Evolutionary conservation across 2,888 invertebrate species (phyloP).

Genomic region (Punctoribates punctum): DNA sequence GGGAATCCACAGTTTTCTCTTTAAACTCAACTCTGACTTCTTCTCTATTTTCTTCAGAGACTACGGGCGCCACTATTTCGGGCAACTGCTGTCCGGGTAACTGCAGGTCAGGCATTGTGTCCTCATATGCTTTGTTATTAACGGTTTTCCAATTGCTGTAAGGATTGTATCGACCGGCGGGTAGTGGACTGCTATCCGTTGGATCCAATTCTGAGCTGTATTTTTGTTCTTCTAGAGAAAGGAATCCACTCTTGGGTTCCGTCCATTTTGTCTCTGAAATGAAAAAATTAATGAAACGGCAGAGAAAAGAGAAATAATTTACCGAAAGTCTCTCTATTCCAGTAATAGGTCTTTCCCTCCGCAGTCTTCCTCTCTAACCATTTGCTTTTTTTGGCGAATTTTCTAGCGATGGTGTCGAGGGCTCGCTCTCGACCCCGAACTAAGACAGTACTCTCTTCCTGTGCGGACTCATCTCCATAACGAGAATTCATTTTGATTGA

Average conservation of each 20-base stretch:
- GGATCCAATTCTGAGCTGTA: not conserved
- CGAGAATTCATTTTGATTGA: not conserved
- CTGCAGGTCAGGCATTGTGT: constrained; percentile 63
- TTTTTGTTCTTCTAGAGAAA: constrained; percentile 52
- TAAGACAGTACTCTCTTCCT: constrained; percentile 35
- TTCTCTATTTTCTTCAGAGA: constrained; percentile 43
- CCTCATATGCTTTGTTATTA: constrained; percentile 52
- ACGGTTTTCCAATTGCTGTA: constrained; percentile 75
- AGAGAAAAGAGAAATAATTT: constrained; percentile 45
- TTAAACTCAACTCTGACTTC: constrained; percentile 51
- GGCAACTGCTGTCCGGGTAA: constrained; percentile 60
- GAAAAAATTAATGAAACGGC: constrained; percentile 35
- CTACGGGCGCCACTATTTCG: constrained; percentile 45
- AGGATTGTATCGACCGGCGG: constrained; percentile 56
- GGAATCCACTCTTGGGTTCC: constrained; percentile 66
- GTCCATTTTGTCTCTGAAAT: constrained; percentile 71
- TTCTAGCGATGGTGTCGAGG: constrained; percentile 49
- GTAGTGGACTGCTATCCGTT: not conserved
- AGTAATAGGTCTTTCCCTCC: constrained; percentile 76
- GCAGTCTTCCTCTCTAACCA: constrained; percentile 78
- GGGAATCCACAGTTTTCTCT: constrained; percentile 51
- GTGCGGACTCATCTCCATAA: constrained; percentile 30
- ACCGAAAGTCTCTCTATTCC: constrained; percentile 80
- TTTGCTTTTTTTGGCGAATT: constrained; percentile 50
- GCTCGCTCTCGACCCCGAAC: constrained; percentile 39